Conservation (phyloP, 2,113 vertebrate species). For the Chaenogobius annularis region DNA sequence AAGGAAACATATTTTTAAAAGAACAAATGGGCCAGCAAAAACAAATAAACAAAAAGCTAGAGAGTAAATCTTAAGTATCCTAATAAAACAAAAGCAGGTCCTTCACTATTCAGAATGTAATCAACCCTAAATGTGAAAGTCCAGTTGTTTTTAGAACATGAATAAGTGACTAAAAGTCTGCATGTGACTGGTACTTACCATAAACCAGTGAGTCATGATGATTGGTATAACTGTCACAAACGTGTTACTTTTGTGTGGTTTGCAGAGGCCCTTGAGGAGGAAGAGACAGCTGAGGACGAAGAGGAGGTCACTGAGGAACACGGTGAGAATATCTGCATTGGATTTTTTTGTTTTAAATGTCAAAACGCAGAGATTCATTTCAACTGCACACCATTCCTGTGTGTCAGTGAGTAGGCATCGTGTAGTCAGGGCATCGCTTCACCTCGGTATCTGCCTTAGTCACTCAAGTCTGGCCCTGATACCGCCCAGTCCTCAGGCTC, state of each 20-base stretch:
- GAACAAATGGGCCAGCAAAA: not conserved
- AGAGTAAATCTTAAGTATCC: not conserved
- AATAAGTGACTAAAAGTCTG: not conserved
- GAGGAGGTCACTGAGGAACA: conserved; percentile 27
- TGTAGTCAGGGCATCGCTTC: conserved; percentile 10
- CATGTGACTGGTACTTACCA: not conserved
- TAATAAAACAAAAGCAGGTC: not conserved
- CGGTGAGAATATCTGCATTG: conserved; percentile 20
- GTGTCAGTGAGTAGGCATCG: not conserved
- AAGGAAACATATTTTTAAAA: too few species aligned
- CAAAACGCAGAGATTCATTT: conserved; percentile 11
- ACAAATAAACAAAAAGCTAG: not conserved
- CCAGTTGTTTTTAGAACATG: not conserved
- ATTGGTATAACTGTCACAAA: conserved; percentile 1
- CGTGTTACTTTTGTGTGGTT: not conserved
- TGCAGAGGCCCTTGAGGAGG: conserved; percentile 39
- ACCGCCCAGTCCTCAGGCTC: conserved; percentile 26
- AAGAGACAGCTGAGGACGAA: conserved; percentile 39
- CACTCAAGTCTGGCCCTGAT: conserved; percentile 11
- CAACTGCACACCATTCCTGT: not conserved
- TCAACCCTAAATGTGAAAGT: not conserved
- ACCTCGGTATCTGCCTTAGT: conserved; percentile 14
- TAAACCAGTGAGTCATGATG: not conserved
- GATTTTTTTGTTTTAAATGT: not conserved
- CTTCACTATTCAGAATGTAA: not conserved